Evolutionary conservation across 1,140 invertebrate genomes (phyloP).

Genomic region (Zaprionus gabonicus): DNA sequence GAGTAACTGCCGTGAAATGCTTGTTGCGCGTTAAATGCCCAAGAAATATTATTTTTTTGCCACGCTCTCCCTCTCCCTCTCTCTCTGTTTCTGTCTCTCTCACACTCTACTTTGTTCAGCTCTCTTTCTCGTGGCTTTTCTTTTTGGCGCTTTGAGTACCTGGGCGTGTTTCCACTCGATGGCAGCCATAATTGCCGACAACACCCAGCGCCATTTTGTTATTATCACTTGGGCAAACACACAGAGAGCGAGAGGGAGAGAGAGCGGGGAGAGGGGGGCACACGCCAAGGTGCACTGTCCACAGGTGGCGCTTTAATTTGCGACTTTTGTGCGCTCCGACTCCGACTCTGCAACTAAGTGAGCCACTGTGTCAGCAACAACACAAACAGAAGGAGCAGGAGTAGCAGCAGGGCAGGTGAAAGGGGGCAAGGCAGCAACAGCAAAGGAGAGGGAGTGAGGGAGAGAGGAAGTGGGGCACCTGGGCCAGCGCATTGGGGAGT

Average conservation of each 20-base stretch:
- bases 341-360: conserved; percentile 62
- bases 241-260: not conserved
- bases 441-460: not conserved
- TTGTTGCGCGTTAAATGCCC: conserved; percentile 66
- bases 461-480: not conserved
- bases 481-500: conserved; percentile 55
- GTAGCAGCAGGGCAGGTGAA: not conserved
- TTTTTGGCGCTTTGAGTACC: conserved; percentile 14
- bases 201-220: conserved; percentile 45
- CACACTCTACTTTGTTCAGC: not conserved
- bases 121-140: not conserved
- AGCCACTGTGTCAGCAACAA: conserved; percentile 70
- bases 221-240: conserved; percentile 46
- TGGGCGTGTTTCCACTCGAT: conserved; percentile 34
- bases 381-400: not conserved
- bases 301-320: conserved; percentile 78
- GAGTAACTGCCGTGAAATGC: conserved; percentile 66
- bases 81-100: not conserved
- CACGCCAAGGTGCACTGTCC: conserved; percentile 37
- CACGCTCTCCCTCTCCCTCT: not conserved
- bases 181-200: conserved; percentile 54
- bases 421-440: not conserved
- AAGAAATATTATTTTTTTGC: conserved; percentile 50
- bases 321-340: conserved; percentile 49
- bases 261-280: not conserved